Percentiles rank a stretch among this genome's conserved stretches.
phyloP scores from a whole-genome alignment of 2,797 vertebrate genomes.

The Tapirus indicus region DNA sequence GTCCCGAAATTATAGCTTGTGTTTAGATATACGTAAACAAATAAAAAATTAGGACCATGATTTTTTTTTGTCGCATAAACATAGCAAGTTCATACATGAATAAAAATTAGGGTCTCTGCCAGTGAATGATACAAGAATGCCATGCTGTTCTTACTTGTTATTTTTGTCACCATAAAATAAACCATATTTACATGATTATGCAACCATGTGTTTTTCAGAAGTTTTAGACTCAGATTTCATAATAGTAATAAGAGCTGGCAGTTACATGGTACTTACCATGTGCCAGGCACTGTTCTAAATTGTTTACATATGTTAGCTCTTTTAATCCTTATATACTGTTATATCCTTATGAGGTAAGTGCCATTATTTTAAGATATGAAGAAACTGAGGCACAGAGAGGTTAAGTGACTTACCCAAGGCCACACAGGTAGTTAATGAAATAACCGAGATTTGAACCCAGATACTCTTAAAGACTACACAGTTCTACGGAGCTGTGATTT shows the following conservation, averaged over 20 bases:
- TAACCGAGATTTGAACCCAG: neutral
- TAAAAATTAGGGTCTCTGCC: constrained; percentile 65
- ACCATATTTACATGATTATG: constrained; percentile 77
- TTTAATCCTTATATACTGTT: constrained; percentile 65
- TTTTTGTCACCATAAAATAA: constrained; percentile 80
- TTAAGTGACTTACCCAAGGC: constrained; percentile 20
- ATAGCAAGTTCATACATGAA: constrained; percentile 67
- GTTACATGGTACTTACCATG: constrained; percentile 73
- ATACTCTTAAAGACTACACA: neutral
- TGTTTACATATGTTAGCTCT: constrained; percentile 74
- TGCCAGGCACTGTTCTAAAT: constrained; percentile 70
- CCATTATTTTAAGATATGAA: neutral
- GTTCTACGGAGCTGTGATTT: neutral
- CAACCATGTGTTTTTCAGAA: constrained; percentile 75
- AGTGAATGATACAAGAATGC: constrained; percentile 38
- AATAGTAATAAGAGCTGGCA: constrained; percentile 75
- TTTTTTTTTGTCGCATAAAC: constrained; percentile 58
- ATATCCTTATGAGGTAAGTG: constrained; percentile 26
- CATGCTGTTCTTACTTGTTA: constrained; percentile 64
- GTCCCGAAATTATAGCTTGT: constrained; percentile 65
- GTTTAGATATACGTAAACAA: constrained; percentile 69
- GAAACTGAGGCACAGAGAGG: constrained; percentile 63
- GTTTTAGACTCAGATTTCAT: constrained; percentile 78
- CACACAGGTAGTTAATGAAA: constrained; percentile 47
- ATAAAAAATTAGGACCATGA: constrained; percentile 67